Conservation (phyloP, 2,113 vertebrate genomes). For the Hassar affinis region DNA sequence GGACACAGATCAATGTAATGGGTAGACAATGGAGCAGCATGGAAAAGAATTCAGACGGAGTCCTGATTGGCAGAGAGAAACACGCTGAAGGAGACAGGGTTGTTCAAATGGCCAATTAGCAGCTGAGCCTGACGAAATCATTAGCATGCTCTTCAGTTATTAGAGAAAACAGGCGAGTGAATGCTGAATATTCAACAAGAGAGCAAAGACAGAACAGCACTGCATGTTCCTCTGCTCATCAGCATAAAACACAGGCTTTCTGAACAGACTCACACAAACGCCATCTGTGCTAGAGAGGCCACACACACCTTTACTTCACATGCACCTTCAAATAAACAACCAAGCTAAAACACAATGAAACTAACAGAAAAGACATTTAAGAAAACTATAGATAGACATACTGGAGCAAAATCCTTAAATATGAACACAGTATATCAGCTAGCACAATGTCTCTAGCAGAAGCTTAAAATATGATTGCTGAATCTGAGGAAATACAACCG, state of each 20-base stretch:
- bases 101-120: slow-evolving; percentile 66
- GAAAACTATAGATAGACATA: neutral
- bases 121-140: slow-evolving; percentile 64
- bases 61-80: slow-evolving; percentile 48
- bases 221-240: slow-evolving; percentile 47
- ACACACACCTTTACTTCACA: slow-evolving; percentile 24
- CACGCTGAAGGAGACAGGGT: slow-evolving; percentile 36
- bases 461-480: neutral
- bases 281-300: slow-evolving; percentile 20
- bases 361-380: neutral
- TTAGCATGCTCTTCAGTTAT: slow-evolving; percentile 65
- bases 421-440: too few relatives aligned
- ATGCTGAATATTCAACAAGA: slow-evolving; percentile 68
- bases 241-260: slow-evolving; percentile 42
- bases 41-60: slow-evolving; percentile 12
- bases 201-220: slow-evolving; percentile 46
- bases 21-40: slow-evolving; percentile 34
- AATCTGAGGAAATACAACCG: neutral
- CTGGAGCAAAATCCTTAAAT: neutral
- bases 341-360: slow-evolving; percentile 1
- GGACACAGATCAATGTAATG: slow-evolving; percentile 38
- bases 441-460: neutral
- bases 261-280: slow-evolving; percentile 36
- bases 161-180: slow-evolving; percentile 62
- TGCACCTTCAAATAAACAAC: slow-evolving; percentile 26